Evolutionary conservation across 2,797 vertebrate species (phyloP), one percentile per base, ranked within the genome.

Genomic region (Calcarius lapponicus): DNA sequence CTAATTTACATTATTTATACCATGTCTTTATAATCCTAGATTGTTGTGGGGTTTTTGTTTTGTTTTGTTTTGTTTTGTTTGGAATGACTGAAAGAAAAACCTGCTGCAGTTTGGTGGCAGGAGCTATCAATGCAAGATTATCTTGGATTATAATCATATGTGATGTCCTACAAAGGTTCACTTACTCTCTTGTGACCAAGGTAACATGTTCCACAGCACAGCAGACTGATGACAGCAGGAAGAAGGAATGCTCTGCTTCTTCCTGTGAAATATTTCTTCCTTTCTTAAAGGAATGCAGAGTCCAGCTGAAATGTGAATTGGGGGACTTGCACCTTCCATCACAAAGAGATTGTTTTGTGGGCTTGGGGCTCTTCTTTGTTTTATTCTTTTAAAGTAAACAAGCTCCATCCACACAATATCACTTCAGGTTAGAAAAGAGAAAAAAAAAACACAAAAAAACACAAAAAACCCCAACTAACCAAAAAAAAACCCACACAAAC

Each of bases 1-100:
- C 96, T 95, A 94, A 97, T 97, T 97, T 97, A 96, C 95, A 86
- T 97, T 97, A 97, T 97, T 98, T 98, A 98, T 98, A 95, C 92
- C 97, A 91, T 95, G 92, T 98, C 97, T 98, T 97, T 97, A 96
- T 97, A 97, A 97, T 97, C 96, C 83, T 95, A 95, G 93, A 93
- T 94, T 83, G 91, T 96, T 93, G 91, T 97, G 96, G 95, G 81
- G 9, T 5, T 31, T 93, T 92, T 88, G 74, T 91, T 95, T 92
- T 79, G 79, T 88, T 92, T 85, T 90, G 90, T 91, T 96, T 74
- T 83, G 94, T 96, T 94, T 92, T 71, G 80, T 96, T 97, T 95
- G 94, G 93, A 95, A 95, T 78, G 95, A 95, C 91, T 97, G 94
- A 93, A 97, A 96, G 93, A 93, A 96, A 97, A 88, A 79, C 95